phyloP scores from a whole-genome alignment of 1,140 invertebrate species.

The Diachasma alloeum region DNA sequence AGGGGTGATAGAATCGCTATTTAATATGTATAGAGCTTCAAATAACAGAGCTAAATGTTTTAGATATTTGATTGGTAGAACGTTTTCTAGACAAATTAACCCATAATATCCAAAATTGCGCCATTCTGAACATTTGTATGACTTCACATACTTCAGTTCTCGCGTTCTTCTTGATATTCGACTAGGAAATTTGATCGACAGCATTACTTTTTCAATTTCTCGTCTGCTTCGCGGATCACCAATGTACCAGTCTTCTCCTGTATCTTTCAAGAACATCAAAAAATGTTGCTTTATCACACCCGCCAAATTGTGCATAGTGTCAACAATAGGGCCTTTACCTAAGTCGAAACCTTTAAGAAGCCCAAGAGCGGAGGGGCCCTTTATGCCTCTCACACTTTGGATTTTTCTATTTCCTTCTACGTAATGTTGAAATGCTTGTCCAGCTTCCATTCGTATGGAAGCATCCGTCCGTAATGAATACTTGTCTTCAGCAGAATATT shows the following conservation, averaged over 20 bases:
- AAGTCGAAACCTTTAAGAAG: not conserved
- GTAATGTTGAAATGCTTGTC: not conserved
- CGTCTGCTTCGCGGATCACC: not conserved
- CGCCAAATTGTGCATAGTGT: constrained; percentile 13
- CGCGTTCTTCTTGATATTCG: not conserved
- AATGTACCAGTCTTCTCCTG: not conserved
- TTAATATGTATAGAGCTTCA: constrained; percentile 25
- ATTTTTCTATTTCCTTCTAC: not conserved
- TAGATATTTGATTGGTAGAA: constrained; percentile 25
- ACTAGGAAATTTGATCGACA: constrained; percentile 21
- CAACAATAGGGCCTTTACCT: not conserved
- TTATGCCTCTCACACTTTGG: not conserved
- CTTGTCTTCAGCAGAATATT: not conserved
- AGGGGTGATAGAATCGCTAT: constrained; percentile 21
- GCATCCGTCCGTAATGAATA: not conserved
- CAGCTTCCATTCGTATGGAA: not conserved
- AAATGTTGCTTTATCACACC: constrained; percentile 12
- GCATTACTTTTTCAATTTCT: not conserved
- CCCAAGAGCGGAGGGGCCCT: not conserved
- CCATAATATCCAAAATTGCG: constrained; percentile 26
- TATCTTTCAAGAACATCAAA: not conserved
- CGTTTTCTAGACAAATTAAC: constrained; percentile 14
- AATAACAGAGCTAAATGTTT: constrained; percentile 23
- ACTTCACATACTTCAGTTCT: not conserved
- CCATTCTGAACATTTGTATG: constrained; percentile 38